phyloP scores from a whole-genome alignment of 1,140 invertebrate species.

The Olivierus martensii region DNA sequence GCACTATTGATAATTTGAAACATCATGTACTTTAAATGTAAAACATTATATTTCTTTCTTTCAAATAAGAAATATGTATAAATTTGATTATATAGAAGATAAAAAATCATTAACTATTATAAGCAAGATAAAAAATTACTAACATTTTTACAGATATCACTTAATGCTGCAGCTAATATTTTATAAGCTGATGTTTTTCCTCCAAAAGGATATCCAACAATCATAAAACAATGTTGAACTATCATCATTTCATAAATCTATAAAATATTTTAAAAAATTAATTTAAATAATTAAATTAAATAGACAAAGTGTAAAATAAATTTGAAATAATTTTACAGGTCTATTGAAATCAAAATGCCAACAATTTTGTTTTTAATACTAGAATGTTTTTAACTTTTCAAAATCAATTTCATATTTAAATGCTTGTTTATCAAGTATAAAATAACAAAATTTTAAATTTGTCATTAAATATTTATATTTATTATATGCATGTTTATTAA shows the following conservation, averaged over 20 bases:
- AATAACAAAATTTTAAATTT: too few relatives aligned
- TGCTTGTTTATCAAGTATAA: not conserved
- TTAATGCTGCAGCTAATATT: constrained; percentile 59
- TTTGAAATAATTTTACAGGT: not conserved
- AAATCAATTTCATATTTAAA: not conserved
- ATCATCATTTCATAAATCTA: constrained; percentile 89
- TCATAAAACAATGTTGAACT: constrained; percentile 59
- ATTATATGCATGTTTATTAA: too few relatives aligned
- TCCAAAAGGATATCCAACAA: constrained; percentile 82
- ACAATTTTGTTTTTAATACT: not conserved
- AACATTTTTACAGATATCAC: constrained; percentile 63
- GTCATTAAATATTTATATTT: too few relatives aligned
- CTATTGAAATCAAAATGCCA: not conserved
- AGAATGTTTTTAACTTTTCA: not conserved
- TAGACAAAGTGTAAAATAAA: not conserved
- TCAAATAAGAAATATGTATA: too few relatives aligned
- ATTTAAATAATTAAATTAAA: not conserved
- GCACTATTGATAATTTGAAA: too few relatives aligned
- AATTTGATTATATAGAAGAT: too few relatives aligned
- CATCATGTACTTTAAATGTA: too few relatives aligned
- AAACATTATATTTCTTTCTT: too few relatives aligned
- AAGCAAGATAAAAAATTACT: not conserved
- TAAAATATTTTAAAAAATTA: too few relatives aligned
- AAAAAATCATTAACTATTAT: too few relatives aligned
- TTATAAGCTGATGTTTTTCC: constrained; percentile 67